Conservation (phyloP, 2,888 invertebrate species). For the Microchrysa polita region DNA sequence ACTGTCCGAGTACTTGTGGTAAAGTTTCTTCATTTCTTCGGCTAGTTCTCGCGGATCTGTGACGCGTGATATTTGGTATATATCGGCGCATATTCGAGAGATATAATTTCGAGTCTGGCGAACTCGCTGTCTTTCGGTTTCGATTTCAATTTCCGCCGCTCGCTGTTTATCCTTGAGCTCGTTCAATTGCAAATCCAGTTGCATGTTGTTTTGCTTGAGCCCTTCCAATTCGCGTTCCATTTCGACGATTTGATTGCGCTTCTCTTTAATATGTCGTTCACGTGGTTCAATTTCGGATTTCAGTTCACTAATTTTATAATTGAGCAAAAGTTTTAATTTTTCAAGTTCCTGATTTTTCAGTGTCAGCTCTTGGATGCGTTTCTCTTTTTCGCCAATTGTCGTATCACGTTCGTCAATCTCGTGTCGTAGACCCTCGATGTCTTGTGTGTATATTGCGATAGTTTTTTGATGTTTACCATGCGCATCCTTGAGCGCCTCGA, state of each 20-base stretch:
- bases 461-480: constrained; percentile 75
- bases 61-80: constrained; percentile 81
- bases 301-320: constrained; percentile 88
- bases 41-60: constrained; percentile 71
- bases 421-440: constrained; percentile 81
- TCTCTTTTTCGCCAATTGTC: constrained; percentile 87
- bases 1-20: constrained; percentile 73
- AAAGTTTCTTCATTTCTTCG: constrained; percentile 58
- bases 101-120: constrained; percentile 72
- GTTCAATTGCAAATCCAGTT: constrained; percentile 75
- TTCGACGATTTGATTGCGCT: constrained; percentile 81
- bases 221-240: constrained; percentile 86
- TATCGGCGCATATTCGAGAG: constrained; percentile 81
- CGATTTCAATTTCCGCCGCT: constrained; percentile 76
- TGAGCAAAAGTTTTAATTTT: constrained; percentile 89
- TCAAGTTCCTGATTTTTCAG: constrained; percentile 88
- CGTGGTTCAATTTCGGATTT: constrained; percentile 88
- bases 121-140: constrained; percentile 72
- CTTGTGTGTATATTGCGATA: constrained; percentile 78
- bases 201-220: constrained; percentile 77
- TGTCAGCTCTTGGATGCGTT: constrained; percentile 82
- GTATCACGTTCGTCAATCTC: constrained; percentile 86
- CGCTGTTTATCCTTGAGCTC: constrained; percentile 81
- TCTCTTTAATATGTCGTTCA: constrained; percentile 84
- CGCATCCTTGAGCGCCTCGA: constrained; percentile 78